Evolutionary conservation across 2,888 invertebrate genomes (phyloP), one percentile per base, ranked within the genome.

Genomic region (Stenoptilia bipunctidactyla): DNA sequence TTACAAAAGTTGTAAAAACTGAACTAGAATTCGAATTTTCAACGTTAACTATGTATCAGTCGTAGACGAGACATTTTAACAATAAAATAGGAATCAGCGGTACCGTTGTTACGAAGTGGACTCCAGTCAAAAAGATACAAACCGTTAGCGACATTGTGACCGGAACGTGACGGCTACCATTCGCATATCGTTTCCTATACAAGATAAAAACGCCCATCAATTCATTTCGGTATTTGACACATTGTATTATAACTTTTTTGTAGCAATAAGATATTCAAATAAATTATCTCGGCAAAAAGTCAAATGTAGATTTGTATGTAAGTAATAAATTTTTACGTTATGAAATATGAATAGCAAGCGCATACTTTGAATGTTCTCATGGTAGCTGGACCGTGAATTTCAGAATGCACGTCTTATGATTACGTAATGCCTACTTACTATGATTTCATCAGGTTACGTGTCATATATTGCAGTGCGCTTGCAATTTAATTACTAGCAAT

Each of bases 81-180:
- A 66, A 72, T 61, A 64, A 68, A 66, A 62, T 64, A 55, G 56
- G 59, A 67, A 64, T 66, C 61, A 61, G 58, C 54, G 56, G 64
- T 66, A 68, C 68, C 70, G 68, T 68, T 69, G 62, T 53, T 60
- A 61, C 60, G 58, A 58, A 60, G 55, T 65, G 63, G 65, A 56
- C 55, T 49, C 51, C 54, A 54, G 53, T 53, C 56, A 61, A 57
- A 59, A 14, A 34, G 34, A 14, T 49, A 48, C 43, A 48, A 53
- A 70, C 75, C 73, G 75, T 74, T 75, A 74, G 55, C 48, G 52
- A 62, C 66, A 70, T 70, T 71, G 71, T 70, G 60, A 58, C 59
- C 58, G 46, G 60, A 59, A 68, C 72, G 72, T 72, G 71, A 71
- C 67, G 66, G 52, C 56, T 53, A 55, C 53, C 47, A 56, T 58